phyloP scores from a whole-genome alignment of 2,888 invertebrate species.

The Protophormia terraenovae region DNA sequence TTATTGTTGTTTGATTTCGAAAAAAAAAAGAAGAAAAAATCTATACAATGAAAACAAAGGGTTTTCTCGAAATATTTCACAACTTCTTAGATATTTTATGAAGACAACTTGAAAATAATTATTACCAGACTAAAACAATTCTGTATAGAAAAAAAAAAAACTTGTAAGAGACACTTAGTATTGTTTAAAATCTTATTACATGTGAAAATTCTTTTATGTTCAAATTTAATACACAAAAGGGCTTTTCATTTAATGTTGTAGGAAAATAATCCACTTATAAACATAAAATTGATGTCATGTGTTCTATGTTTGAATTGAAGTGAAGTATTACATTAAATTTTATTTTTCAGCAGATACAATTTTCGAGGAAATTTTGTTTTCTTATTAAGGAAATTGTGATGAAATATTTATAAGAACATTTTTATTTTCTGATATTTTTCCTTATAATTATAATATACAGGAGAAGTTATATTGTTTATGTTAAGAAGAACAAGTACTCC shows the following conservation, averaged over 20 bases:
- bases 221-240: neutral
- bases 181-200: neutral
- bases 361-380: neutral
- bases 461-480: neutral
- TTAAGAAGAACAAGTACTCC: neutral
- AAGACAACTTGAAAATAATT: neutral
- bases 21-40: neutral
- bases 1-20: conserved; percentile 36
- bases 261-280: neutral
- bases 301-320: neutral
- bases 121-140: neutral
- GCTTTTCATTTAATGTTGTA: neutral
- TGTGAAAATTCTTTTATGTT: neutral
- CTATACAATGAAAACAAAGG: neutral
- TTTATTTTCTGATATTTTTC: neutral
- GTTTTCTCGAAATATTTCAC: neutral
- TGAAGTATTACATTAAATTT: no score
- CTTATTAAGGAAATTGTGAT: neutral
- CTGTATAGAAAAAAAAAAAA: neutral
- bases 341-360: no score
- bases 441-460: neutral
- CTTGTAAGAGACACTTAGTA: neutral
- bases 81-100: neutral
- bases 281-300: neutral
- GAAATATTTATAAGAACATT: neutral